Evolutionary conservation across 1,140 invertebrate genomes (phyloP), one percentile per base, ranked within the genome.

Genomic region (Calycopis cecrops): DNA sequence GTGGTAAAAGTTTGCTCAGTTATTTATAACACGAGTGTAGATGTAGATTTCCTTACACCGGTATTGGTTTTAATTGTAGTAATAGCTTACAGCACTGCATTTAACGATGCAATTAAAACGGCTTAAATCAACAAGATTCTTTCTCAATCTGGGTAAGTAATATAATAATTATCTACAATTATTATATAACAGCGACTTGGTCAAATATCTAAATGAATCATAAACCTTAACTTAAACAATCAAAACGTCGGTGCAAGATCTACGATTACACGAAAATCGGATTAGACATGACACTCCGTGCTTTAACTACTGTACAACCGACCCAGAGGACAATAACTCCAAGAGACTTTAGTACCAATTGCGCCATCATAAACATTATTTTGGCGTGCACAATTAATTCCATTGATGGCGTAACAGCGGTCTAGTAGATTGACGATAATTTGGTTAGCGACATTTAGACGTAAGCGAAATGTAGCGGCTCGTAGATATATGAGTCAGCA

Each of bases 221-320:
- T 44, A 16, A 9, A 17, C 14, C 16, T 44, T 16, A 44, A 28
- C 21, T 28, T 3, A 28, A 16, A 44, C 40, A 44, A 44, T 44
- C 40, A 16, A 44, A 17, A 16, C 16, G 40, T 44, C 40, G 12
- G 17, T 44, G 40, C 16, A 17, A 44, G 40, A 44, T 44, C 40
- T 44, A 44, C 40, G 40, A 44, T 44, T 44, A 44, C 40, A 44
- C 17, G 40, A 44, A 44, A 16, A 44, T 44, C 40, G 40, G 40
- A 44, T 44, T 44, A 44, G 40, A 44, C 40, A 44, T 16, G 40
- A 16, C 40, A 44, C 40, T 44, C 40, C 17, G 16, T 44, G 17
- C 40, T 16, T 16, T 9, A 44, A 16, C 21, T 28, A 28, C 40
- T 14, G 40, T 16, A 14, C 40, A 14, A 17, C 40, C 4, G 9